Base-by-base conservation (phyloP, 2,113 vertebrate species). In the Loxodonta africana region DNA sequence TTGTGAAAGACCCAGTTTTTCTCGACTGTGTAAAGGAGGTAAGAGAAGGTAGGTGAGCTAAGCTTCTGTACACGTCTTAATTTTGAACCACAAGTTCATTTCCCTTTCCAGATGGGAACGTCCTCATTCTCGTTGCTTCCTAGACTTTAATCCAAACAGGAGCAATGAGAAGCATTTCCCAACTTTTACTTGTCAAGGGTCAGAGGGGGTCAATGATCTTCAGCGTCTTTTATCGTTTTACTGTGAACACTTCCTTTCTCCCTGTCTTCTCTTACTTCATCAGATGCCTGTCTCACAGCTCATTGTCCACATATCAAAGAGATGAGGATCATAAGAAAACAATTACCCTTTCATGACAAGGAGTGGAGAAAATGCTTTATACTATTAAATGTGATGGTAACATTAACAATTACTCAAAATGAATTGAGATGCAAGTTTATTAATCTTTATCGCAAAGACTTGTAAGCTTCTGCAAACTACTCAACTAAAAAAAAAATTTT, bases 241-340 rank as follows among this genome's bases (percentile, higher is more conserved):
- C 71, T 81, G 53, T 96, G 69, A 69, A 37, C 11, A 53, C 1
- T 63, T 15, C 95, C 84, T 97, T 91, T 89, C 30, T 94, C 62
- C 25, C 30, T 80, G 9, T 46, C 87, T 94, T 65, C 51, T 30
- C 3, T 97, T 97, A 20, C 84, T 97, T 85, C 76, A 76, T 91
- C 88, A 86, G 77, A 95, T 71, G 77, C 53, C 63, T 96, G 81
- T 83, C 77, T 96, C 41, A 74, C 9, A 83, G 0, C 0, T 83
- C 74, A 67, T 23, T 93, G 84, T 87, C 86, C 89, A 96, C 21
- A 30, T 77, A 96, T 91, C 86, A 93, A 74, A 97, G 96, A 95
- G 33, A 95, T 90, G 77, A 92, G 41, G 71, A 60, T 96, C 95
- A 71, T 96, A 96, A 98, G 96, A 97, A 94, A 98, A 77, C 23